These are phyloP conservation scores for Laspeyria flexula DNA, from an alignment of 2,888 invertebrate genomes.

Conservation along the genomic window DNA sequence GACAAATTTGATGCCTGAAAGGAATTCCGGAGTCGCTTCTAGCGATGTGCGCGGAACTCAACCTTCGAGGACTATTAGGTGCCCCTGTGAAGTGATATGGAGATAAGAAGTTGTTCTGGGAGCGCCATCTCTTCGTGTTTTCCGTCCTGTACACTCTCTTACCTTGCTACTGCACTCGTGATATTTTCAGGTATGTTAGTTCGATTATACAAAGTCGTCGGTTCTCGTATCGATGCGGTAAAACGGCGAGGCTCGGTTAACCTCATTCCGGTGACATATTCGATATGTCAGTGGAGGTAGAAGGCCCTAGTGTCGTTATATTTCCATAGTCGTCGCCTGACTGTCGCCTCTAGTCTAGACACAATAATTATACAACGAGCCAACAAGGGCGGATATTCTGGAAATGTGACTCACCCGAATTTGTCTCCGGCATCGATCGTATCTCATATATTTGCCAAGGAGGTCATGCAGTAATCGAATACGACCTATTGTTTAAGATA, in stretches of 20 bases:
- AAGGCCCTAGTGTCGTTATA: slow-evolving; percentile 64
- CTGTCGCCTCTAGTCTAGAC: slow-evolving; percentile 82
- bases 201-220: slow-evolving; percentile 12
- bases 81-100: slow-evolving; percentile 80
- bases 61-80: slow-evolving; percentile 75
- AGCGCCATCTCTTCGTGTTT: slow-evolving; percentile 76
- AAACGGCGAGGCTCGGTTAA: slow-evolving; percentile 35
- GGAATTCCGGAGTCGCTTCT: slow-evolving; percentile 70
- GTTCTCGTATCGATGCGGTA: slow-evolving; percentile 30
- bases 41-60: slow-evolving; percentile 72
- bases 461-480: slow-evolving; percentile 66
- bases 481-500: slow-evolving; percentile 58
- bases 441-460: slow-evolving; percentile 64
- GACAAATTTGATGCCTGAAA: slow-evolving; percentile 80
- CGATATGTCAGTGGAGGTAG: slow-evolving; percentile 39
- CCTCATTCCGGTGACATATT: slow-evolving; percentile 39
- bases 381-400: slow-evolving; percentile 74
- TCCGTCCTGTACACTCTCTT: slow-evolving; percentile 78
- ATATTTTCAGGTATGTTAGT: slow-evolving; percentile 70
- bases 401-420: slow-evolving; percentile 77
- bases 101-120: slow-evolving; percentile 75
- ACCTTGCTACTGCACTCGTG: slow-evolving; percentile 67
- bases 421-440: slow-evolving; percentile 75
- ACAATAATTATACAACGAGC: slow-evolving; percentile 78
- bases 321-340: slow-evolving; percentile 71